A percentile compares a stretch with the other conserved stretches of the same genome.
Evolutionary conservation across 2,888 invertebrate genomes (phyloP).

Genomic region (Pherbina coryleti): DNA sequence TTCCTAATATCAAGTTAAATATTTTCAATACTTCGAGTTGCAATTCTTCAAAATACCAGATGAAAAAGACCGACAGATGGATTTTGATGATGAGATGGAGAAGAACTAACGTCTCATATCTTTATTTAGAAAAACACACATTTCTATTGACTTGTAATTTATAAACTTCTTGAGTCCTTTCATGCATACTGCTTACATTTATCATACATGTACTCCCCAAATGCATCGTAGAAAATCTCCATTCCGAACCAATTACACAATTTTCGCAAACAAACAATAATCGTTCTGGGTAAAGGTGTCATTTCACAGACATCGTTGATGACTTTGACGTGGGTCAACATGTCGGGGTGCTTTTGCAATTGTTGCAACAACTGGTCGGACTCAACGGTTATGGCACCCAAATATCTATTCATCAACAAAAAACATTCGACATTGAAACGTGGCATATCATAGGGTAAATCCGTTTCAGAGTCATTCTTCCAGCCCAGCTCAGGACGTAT

Average conservation of each 20-base stretch:
- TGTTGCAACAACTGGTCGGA: slow-evolving; percentile 37
- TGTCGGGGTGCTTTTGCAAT: slow-evolving; percentile 38
- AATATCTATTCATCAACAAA: slow-evolving; percentile 45
- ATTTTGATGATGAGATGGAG: no score
- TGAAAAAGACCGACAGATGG: no score
- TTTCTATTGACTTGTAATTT: no score
- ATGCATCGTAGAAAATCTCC: slow-evolving; percentile 48
- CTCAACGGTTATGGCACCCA: slow-evolving; percentile 43
- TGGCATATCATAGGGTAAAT: background rate
- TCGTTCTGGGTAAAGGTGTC: slow-evolving; percentile 43
- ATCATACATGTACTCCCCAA: slow-evolving; percentile 49
- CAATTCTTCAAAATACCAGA: no score
- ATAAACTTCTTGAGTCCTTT: no score
- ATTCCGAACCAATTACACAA: slow-evolving; percentile 39
- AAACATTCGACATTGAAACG: slow-evolving; percentile 46
- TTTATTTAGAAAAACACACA: no score
- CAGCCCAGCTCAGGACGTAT: slow-evolving; percentile 47
- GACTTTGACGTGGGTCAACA: slow-evolving; percentile 43
- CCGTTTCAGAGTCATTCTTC: slow-evolving; percentile 30
- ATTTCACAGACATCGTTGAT: slow-evolving; percentile 48
- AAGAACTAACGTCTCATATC: no score
- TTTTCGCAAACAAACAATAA: slow-evolving; percentile 35
- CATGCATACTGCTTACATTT: slow-evolving; percentile 45
- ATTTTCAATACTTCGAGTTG: no score
- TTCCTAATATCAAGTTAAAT: no score